Percentiles rank a stretch among this genome's conserved stretches.
These are phyloP conservation scores for Catagonus wagneri DNA, from an alignment of 2,113 vertebrate genomes.

Conservation along the genomic window DNA sequence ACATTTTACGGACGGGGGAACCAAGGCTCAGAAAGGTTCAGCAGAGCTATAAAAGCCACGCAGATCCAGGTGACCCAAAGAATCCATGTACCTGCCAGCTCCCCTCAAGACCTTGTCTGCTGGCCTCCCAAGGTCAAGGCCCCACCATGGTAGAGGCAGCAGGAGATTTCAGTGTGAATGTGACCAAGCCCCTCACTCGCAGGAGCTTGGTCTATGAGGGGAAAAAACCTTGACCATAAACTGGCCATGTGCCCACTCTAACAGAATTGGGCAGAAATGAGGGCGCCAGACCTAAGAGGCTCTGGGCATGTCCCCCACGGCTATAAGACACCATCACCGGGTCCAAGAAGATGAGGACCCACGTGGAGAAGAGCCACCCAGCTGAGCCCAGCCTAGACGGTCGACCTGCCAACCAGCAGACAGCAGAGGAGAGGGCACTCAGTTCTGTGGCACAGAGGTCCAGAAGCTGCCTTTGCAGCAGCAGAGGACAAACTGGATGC, in stretches of 20 bases:
- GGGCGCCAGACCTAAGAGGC: not conserved
- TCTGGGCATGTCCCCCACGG: fast-evolving
- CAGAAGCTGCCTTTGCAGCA: not conserved
- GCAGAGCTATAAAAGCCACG: not conserved
- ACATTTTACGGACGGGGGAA: too few relatives aligned
- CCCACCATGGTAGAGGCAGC: not conserved
- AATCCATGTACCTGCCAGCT: fast-evolving
- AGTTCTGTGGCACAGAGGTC: fast-evolving
- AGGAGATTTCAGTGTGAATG: not conserved
- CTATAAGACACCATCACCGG: fast-evolving
- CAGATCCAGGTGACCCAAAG: not conserved
- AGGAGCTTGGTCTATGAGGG: too few relatives aligned
- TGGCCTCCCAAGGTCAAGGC: not conserved
- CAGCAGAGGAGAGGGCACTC: fast-evolving
- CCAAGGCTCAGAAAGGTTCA: not conserved
- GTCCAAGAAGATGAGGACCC: not conserved
- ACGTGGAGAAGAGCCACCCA: fast-evolving
- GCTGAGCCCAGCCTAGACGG: not conserved
- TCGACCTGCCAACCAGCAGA: fast-evolving
- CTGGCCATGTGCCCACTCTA: too few relatives aligned
- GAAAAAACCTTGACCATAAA: not conserved
- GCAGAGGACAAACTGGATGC: fast-evolving
- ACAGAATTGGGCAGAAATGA: not conserved
- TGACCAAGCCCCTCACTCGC: not conserved
- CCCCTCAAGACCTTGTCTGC: not conserved